Conservation (phyloP, 2,113 vertebrate genomes). For the Sylvilagus bachmani region DNA sequence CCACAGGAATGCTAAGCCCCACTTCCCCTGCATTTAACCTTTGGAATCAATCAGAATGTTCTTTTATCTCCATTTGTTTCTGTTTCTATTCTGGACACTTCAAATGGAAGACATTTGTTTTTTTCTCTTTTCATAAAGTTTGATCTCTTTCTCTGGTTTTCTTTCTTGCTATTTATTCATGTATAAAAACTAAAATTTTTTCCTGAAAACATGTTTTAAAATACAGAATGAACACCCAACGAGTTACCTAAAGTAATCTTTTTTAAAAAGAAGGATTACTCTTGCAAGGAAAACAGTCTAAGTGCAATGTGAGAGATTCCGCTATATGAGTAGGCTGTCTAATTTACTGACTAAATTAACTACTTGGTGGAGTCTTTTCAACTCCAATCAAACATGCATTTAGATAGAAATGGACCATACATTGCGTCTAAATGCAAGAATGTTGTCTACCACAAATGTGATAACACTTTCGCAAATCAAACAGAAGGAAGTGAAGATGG, state of each 20-base stretch:
- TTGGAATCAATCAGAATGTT: not conserved
- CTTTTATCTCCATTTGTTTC: slow-evolving; percentile 3
- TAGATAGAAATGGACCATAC: slow-evolving; percentile 88
- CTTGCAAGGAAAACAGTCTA: slow-evolving; percentile 10
- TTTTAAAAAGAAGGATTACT: not conserved
- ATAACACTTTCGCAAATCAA: slow-evolving; percentile 89
- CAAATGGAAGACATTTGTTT: not conserved
- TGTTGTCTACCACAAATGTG: slow-evolving; percentile 92
- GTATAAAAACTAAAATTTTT: slow-evolving; percentile 55
- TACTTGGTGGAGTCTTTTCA: slow-evolving; percentile 8
- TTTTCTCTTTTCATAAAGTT: not conserved
- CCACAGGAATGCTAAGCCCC: not conserved
- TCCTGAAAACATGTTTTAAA: slow-evolving; percentile 9
- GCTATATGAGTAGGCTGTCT: not conserved
- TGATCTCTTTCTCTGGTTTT: not conserved
- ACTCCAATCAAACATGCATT: slow-evolving; percentile 80
- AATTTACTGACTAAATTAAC: slow-evolving; percentile 40
- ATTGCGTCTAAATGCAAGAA: slow-evolving; percentile 96
- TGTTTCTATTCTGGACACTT: not conserved
- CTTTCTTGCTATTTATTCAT: not conserved
- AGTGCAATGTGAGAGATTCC: not conserved
- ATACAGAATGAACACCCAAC: not conserved
- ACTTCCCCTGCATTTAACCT: not conserved
- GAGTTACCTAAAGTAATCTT: not conserved
- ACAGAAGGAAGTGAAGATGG: slow-evolving; percentile 88